Evolutionary conservation across 1,140 invertebrate genomes (phyloP), one percentile per base, ranked within the genome.

Genomic region (Sesamia nonagrioides): DNA sequence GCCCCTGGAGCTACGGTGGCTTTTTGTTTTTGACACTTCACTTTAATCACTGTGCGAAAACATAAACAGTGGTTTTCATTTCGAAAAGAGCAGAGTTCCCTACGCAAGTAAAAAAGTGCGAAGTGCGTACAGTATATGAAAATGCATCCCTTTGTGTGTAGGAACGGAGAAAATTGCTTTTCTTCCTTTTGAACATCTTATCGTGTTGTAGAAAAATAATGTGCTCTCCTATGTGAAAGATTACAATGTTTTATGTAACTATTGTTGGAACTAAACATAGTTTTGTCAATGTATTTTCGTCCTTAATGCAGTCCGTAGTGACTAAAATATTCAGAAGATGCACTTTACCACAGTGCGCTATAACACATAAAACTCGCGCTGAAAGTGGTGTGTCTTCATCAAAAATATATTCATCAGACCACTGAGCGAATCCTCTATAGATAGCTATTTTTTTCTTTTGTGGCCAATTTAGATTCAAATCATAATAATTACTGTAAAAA

Each of bases 11-110:
- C 82, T 84, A 83, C 84, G 81, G 82, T 87, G 78, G 86, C 86
- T 92, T 94, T 93, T 94, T 93, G 91, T 93, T 93, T 93, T 93
- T 92, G 91, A 93, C 92, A 94, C 92, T 93, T 92, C 93, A 91
- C 91, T 93, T 92, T 93, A 93, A 93, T 93, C 91, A 93, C 92
- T 88, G 91, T 89, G 88, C 89, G 89, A 90, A 93, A 94, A 94
- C 89, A 91, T 91, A 92, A 90, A 92, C 91, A 93, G 88, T 88
- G 85, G 86, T 91, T 93, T 86, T 93, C 91, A 93, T 94, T 91
- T 89, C 87, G 87, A 93, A 92, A 90, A 93, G 92, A 94, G 91
- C 91, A 91, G 78, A 83, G 84, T 89, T 88, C 82, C 81, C 80
- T 83, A 87, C 84, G 82, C 82, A 84, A 84, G 66, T n/a, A n/a